Percentiles rank a stretch among this genome's conserved stretches.
Conservation (phyloP, 2,888 invertebrate genomes). For the Hirtodrosophila cameraria region DNA sequence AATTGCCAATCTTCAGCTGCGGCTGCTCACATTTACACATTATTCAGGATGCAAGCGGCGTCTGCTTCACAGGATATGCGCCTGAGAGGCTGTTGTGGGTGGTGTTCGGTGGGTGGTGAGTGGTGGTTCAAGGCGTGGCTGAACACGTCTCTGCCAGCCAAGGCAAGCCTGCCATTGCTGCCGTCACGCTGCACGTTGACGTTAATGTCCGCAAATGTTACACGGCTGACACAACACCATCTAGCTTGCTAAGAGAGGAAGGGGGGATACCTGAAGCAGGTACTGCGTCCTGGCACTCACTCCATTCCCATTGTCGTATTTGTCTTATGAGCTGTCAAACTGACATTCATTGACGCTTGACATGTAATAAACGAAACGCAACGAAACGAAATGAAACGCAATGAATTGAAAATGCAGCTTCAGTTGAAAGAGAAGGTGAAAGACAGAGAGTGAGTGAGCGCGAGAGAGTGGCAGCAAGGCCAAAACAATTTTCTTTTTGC, state of each 20-base stretch:
- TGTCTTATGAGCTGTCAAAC: constrained; percentile 73
- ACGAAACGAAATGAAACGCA: constrained; percentile 14
- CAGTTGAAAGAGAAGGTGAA: not conserved
- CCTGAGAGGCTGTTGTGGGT: not conserved
- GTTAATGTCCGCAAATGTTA: constrained; percentile 69
- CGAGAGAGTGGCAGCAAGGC: not conserved
- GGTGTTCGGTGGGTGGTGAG: not conserved
- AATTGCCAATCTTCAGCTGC: constrained; percentile 49
- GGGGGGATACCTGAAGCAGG: constrained; percentile 7
- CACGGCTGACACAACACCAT: constrained; percentile 35
- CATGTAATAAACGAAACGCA: constrained; percentile 64
- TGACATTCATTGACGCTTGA: constrained; percentile 73
- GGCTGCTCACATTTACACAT: constrained; percentile 36
- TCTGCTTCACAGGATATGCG: constrained; percentile 27
- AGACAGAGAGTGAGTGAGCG: not conserved
- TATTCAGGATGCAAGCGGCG: constrained; percentile 48
- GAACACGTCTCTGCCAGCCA: constrained; percentile 53
- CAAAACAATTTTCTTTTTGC: not conserved
- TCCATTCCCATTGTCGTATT: constrained; percentile 58
- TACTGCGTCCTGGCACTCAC: constrained; percentile 29
- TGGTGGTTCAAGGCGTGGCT: constrained; percentile 7
- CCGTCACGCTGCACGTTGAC: constrained; percentile 46
- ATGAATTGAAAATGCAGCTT: constrained; percentile 43
- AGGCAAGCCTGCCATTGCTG: constrained; percentile 39
- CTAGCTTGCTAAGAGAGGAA: no score